Evolutionary conservation across 2,888 invertebrate species (phyloP), one percentile per base, ranked within the genome.

Genomic region (Eristalis tenax): DNA sequence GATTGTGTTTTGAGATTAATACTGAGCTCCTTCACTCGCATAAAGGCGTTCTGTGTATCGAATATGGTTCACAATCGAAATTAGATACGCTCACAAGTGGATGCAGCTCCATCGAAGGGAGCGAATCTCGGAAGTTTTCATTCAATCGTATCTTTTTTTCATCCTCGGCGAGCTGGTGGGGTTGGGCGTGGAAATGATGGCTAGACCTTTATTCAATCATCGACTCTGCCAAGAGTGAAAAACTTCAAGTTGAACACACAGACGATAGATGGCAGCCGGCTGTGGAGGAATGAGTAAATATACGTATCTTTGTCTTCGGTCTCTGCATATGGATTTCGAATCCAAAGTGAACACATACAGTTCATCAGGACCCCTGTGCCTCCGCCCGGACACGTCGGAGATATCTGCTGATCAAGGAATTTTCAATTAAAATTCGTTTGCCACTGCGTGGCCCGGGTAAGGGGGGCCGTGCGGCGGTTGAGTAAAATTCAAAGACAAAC

Each of bases 361-460:
- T 4, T 28, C 28, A 28, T 28, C 28, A 28, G 28, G 28, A 2
- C 5, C 28, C 28, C 5, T 28, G 28, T 28, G 28, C 2, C 43
- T 38, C 35, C 13, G 4, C 11, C 35, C 35, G 38, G 38, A 38
- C 38, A 38, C 65, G 65, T 35, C 11, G 23, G 23, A 26, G 59
- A 23, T 23, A 66, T 66, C 65, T 66, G 22, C 22, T 38, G 65
- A 66, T 66, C 65, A 66, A 66, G 65, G 65, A 66, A 66, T 66
- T 66, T 66, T 66, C 65, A 66, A 66, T 66, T 66, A 66, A 66
- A 66, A 66, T 40, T 66, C 65, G 40, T 66, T 32, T 66, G 35
- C 38, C 35, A 23, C 65, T 50, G 40, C 6, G 40, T 11, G 15
- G n/a, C n/a, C n/a, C n/a, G n/a, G n/a, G n/a, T n/a, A n/a, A 13